Evolutionary conservation across 2,797 vertebrate genomes (phyloP).

Genomic region (Lithobates pipiens): DNA sequence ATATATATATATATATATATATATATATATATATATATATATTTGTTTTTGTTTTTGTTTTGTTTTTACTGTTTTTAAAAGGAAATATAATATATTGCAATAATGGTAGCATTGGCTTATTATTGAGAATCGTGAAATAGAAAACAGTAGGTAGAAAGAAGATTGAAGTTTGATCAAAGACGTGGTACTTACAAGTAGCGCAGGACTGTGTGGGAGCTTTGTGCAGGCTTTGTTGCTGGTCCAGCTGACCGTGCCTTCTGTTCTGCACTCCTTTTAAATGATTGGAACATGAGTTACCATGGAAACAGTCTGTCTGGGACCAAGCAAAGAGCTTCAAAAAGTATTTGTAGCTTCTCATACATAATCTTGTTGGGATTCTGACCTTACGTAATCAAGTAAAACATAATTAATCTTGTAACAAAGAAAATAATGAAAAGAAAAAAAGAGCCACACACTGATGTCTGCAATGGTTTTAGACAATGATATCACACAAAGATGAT

Average conservation of each 20-base stretch:
- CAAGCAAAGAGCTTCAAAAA: neutral
- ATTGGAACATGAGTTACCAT: conserved; percentile 66
- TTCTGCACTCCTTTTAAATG: conserved; percentile 69
- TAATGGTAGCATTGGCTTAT: no score
- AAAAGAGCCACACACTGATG: neutral
- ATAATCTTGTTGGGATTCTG: no score
- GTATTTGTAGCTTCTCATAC: no score
- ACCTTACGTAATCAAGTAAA: no score
- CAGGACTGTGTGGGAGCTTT: neutral
- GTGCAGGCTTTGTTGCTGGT: conserved; percentile 50
- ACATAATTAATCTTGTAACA: no score
- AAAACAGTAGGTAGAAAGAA: neutral
- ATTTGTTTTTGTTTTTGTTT: no score
- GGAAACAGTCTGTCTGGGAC: conserved; percentile 65
- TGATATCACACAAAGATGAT: conserved; percentile 21
- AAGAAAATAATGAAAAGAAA: neutral
- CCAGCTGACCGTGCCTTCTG: conserved; percentile 45
- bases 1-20: no score
- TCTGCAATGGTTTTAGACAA: neutral
- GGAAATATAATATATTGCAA: no score
- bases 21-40: no score
- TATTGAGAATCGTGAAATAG: no score
- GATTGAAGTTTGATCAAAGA: neutral
- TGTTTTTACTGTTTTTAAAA: no score
- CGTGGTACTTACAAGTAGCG: conserved; percentile 71